Evolutionary conservation across 2,113 vertebrate genomes (phyloP), one percentile per base, ranked within the genome.

Genomic region (Neogale vison): DNA sequence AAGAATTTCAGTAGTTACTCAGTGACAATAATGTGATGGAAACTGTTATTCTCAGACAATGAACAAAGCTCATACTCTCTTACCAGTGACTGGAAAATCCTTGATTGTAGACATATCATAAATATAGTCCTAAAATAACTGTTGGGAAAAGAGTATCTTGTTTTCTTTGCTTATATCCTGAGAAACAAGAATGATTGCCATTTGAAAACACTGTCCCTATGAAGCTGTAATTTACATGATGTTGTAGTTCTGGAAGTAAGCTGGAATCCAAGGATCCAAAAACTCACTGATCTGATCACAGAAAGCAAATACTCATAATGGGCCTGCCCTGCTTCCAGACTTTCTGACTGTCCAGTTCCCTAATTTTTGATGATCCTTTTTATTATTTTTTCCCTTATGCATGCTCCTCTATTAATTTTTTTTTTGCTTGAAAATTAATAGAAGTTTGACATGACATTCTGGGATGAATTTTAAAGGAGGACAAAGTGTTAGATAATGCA

Each of bases 371-470:
- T 20, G 13, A 2, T 72, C 10, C n/a, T 79, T 23, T 15, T 61
- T 34, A 8, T 52, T 34, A 14, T 17, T 87, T 76, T 94, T 57
- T 31, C 26, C 20, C n/a, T 59, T 59, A 61, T 52, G 52, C 36
- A 67, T 50, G 21, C 45, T 42, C 20, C 24, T 85, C 21, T 86
- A 21, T n/a, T 72, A 9, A 52, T 39, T 50, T 59, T 52, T 47
- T 55, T 55, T 74, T 76, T 45, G 4, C 72, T 93, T 96, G 17
- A 96, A 93, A 91, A 95, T 45, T 79, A 18, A 36, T 50, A 17
- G 18, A 52, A 90, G 69, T 95, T 86, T 36, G 14, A 29, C 15
- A 18, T 69, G 34, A 42, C 0, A 20, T 97, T 76, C 90, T 71
- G 20, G 12, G 39, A 55, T 55, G 26, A 72, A 69, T 52, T 77